Evolutionary conservation across 2,888 invertebrate species (phyloP).

Genomic region (Nesidiocoris tenuis): DNA sequence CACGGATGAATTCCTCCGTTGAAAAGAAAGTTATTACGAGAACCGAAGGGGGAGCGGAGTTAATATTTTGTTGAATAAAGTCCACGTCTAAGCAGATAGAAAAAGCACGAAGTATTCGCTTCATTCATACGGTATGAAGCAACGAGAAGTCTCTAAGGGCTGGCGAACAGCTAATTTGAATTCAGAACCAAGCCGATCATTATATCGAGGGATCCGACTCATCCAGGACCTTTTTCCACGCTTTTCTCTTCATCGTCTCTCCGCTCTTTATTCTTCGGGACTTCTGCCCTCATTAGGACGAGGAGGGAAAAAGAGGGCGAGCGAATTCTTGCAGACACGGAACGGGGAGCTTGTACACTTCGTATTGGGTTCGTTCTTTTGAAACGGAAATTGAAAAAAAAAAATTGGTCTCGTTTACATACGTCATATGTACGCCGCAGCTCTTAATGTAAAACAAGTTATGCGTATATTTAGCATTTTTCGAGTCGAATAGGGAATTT

Average conservation of each 20-base stretch:
- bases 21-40: neutral
- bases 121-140: neutral
- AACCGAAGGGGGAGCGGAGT: neutral
- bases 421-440: too few relatives aligned
- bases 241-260: too few relatives aligned
- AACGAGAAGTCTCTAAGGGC: neutral
- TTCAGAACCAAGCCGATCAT: neutral
- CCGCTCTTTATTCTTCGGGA: too few relatives aligned
- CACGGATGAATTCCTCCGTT: neutral
- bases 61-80: neutral
- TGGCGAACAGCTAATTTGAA: neutral
- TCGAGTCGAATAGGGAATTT: too few relatives aligned
- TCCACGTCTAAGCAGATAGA: neutral
- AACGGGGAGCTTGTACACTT: neutral
- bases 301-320: neutral
- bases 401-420: too few relatives aligned
- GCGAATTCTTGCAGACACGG: neutral
- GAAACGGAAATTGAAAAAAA: too few relatives aligned
- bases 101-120: neutral
- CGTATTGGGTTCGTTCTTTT: too few relatives aligned
- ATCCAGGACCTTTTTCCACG: neutral
- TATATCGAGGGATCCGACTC: neutral
- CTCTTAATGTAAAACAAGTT: too few relatives aligned
- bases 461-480: too few relatives aligned
- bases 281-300: neutral